Conservation (phyloP, 1,140 invertebrate species). For the Daktulosphaira vitifoliae region DNA sequence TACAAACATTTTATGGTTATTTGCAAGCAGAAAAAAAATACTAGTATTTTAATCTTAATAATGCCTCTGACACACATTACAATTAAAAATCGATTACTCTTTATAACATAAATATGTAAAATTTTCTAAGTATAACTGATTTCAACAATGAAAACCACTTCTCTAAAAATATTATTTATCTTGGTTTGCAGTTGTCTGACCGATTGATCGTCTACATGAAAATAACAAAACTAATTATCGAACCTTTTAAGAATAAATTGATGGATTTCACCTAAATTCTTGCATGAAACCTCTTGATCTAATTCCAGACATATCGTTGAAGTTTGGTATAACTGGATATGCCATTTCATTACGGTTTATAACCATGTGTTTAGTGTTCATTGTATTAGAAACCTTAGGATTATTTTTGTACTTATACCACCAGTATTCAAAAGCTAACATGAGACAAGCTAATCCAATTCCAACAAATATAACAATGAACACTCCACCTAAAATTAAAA, state of each 20-base stretch:
- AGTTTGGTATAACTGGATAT: background rate
- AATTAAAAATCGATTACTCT: too few species aligned
- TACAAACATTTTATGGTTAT: too few species aligned
- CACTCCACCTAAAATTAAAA: slow-evolving; percentile 61
- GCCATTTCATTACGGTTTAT: background rate
- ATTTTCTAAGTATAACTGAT: too few species aligned
- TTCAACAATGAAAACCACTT: too few species aligned
- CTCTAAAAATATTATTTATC: too few species aligned
- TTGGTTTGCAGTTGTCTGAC: slow-evolving; percentile 3
- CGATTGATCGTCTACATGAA: slow-evolving; percentile 7
- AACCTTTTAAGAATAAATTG: background rate
- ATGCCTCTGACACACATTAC: too few species aligned
- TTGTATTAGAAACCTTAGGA: slow-evolving; percentile 17
- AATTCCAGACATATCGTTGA: slow-evolving; percentile 1
- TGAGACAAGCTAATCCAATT: slow-evolving; percentile 81
- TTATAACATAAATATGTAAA: too few species aligned
- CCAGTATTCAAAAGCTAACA: slow-evolving; percentile 89
- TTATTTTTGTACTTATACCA: slow-evolving; percentile 67
- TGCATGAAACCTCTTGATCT: slow-evolving; percentile 16
- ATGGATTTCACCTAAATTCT: slow-evolving; percentile 8
- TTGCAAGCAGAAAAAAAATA: too few species aligned
- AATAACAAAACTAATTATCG: background rate
- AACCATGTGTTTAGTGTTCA: slow-evolving; percentile 1
- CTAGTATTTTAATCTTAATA: too few species aligned
- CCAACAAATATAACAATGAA: slow-evolving; percentile 95